A percentile compares a stretch with the other conserved stretches of the same genome.
Conservation (phyloP, 2,797 vertebrate species). For the Manis pentadactyla region DNA sequence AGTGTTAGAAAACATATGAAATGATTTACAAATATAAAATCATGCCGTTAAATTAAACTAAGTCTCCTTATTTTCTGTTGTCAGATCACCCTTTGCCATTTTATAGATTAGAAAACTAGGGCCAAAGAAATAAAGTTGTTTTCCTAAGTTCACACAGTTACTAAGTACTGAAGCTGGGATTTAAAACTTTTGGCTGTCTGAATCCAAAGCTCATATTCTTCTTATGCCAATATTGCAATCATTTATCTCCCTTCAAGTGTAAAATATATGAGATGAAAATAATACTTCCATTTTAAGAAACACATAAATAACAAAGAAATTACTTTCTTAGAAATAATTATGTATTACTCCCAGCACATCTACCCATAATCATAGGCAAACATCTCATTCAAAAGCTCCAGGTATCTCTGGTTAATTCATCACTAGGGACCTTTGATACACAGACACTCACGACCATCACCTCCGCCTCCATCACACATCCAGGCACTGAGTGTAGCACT, state of each 20-base stretch:
- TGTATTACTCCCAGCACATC: not conserved
- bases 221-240: not conserved
- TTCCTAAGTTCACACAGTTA: not conserved
- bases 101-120: not conserved
- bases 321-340: conserved; percentile 3
- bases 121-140: not conserved
- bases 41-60: not conserved
- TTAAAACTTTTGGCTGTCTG: not conserved
- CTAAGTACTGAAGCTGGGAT: not conserved
- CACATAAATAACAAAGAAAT: not conserved
- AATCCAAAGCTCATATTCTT: not conserved
- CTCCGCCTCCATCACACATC: not conserved
- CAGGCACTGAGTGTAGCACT: not conserved
- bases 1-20: not conserved
- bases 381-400: not conserved
- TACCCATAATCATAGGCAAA: not conserved
- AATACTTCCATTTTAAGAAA: not conserved
- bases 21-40: not conserved
- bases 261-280: not conserved
- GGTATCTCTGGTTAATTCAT: not conserved
- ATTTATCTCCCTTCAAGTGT: not conserved
- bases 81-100: not conserved
- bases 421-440: not conserved
- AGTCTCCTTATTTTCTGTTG: not conserved
- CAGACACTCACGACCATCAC: not conserved